phyloP scores from a whole-genome alignment of 2,113 vertebrate genomes.

The Leptobrachium ailaonicum region DNA sequence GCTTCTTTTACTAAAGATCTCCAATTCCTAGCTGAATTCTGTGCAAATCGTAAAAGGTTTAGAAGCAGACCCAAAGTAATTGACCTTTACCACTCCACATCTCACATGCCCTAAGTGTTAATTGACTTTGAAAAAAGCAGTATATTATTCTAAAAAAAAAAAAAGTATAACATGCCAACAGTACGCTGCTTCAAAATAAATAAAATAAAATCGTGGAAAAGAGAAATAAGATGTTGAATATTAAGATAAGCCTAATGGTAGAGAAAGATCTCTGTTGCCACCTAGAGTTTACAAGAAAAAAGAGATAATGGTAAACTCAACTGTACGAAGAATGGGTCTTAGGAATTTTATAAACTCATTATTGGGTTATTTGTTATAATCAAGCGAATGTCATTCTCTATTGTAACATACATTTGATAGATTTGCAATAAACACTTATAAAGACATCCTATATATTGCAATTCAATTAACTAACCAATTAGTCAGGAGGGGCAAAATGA shows the following conservation, averaged over 20 bases:
- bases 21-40: constrained; percentile 63
- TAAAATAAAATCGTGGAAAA: constrained; percentile 27
- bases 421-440: not conserved
- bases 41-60: constrained; percentile 64
- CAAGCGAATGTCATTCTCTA: not conserved
- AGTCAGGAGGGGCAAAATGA: constrained; percentile 19
- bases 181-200: constrained; percentile 65
- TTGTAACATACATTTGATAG: not conserved
- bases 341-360: not conserved
- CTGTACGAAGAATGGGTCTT: no score
- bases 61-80: constrained; percentile 67
- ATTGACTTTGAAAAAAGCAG: constrained; percentile 81
- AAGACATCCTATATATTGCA: not conserved
- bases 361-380: not conserved
- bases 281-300: constrained; percentile 58
- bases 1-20: constrained; percentile 61
- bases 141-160: constrained; percentile 73
- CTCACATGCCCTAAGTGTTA: constrained; percentile 76
- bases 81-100: constrained; percentile 72
- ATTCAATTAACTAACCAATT: constrained; percentile 33
- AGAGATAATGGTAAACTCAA: not conserved
- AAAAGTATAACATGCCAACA: constrained; percentile 64
- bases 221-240: constrained; percentile 57
- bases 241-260: constrained; percentile 1
- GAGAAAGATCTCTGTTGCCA: constrained; percentile 68